Base-by-base conservation (phyloP, 1,140 invertebrate genomes). In the Zelostemma sp. region DNA sequence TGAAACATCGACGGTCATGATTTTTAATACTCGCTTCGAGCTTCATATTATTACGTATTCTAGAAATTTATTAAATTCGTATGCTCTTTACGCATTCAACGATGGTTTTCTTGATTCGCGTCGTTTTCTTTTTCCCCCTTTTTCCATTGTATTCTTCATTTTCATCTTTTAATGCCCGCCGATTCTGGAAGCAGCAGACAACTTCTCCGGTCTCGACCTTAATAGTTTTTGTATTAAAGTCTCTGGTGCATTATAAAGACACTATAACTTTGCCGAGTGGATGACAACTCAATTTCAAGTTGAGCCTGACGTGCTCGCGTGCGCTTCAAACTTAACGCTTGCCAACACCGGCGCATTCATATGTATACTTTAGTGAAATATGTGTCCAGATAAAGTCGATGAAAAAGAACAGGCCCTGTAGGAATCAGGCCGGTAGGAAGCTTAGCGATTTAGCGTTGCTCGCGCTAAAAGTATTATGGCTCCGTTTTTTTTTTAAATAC, bases 251-350 rank as follows among this genome's bases (percentile, higher is more conserved):
- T 81, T 78, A 79, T 82, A 79, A 78, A 81, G 74, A 77, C 76
- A 78, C 75, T 80, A 74, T 79, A 82, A 85, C 80, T 82, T 78
- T 46, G 53, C 60, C 73, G 77, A 85, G 78, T 81, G 75, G 80
- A 84, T 84, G 80, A 84, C 81, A 85, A 85, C 83, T 85, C 80
- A 85, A 83, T 85, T 85, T 83, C 74, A 83, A 84, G 77, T 85
- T 82, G 74, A 77, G 71, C 68, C 76, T 78, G 77, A 82, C 78
- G 77, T 82, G 76, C 69, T 84, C 75, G 83, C 83, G 82, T 83
- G 82, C 77, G 74, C 74, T 80, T 82, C 76, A 78, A 80, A 78
- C 75, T 78, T 76, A 58, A 60, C 58, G 58, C 61, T 21, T 57
- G 35, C 55, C 51, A 54, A 45, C 43, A 45, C 40, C 41, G n/a